These are phyloP conservation scores for Acropora tenuis DNA, from an alignment of 64 coral and sea anemone species.

Conservation along the genomic window DNA sequence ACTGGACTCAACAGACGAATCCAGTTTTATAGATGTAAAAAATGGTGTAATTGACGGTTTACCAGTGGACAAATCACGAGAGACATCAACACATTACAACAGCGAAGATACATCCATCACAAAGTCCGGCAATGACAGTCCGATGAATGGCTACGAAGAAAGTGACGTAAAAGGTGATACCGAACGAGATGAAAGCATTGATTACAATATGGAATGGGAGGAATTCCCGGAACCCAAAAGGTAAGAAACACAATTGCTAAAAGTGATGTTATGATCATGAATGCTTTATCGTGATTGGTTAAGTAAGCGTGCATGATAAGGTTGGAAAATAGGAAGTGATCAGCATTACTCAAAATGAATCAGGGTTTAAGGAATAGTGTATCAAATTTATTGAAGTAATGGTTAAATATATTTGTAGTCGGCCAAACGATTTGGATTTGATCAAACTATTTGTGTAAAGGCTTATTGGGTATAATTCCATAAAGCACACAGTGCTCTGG, in stretches of 20 bases:
- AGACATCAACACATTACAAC: neutral
- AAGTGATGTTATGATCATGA: too few species aligned
- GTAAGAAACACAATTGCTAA: neutral
- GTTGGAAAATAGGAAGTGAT: too few species aligned
- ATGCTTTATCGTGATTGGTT: too few species aligned
- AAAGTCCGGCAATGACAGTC: conserved; percentile 5
- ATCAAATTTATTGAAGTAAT: too few species aligned
- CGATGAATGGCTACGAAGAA: conserved; percentile 68
- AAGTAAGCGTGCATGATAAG: too few species aligned
- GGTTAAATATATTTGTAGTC: too few species aligned
- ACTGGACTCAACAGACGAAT: conserved; percentile 32
- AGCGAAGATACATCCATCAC: neutral
- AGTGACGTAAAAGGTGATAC: conserved; percentile 67
- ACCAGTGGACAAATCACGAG: neutral
- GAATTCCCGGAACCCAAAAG: conserved; percentile 16
- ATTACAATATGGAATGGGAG: conserved; percentile 73
- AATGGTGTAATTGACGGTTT: neutral
- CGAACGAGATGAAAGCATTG: conserved; percentile 87
- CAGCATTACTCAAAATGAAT: too few species aligned
- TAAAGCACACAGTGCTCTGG: too few species aligned
- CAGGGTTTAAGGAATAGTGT: too few species aligned
- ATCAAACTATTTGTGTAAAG: too few species aligned
- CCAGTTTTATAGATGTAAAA: conserved; percentile 39
- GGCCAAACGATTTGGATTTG: too few species aligned
- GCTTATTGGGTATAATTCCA: too few species aligned